These are phyloP conservation scores for Toxotes chatareus DNA, from an alignment of 2,113 vertebrate species.

Conservation along the genomic window DNA sequence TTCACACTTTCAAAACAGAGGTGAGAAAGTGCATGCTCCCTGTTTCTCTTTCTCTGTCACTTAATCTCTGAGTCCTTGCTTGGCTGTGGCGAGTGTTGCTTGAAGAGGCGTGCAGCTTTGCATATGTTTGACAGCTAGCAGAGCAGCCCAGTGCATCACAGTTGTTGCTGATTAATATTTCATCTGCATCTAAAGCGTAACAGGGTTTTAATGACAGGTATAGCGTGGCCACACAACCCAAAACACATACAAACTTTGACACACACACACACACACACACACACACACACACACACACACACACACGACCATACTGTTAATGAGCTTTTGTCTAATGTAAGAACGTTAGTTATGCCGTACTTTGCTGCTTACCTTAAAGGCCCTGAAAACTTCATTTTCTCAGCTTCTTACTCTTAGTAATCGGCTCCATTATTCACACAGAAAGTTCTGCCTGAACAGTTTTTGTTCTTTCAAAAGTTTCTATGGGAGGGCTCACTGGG, in stretches of 20 bases:
- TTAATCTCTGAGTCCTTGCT: conserved; percentile 22
- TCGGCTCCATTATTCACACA: not conserved
- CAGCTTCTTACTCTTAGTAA: not conserved
- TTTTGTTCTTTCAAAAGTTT: not conserved
- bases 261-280: not conserved
- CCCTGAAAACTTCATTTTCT: not conserved
- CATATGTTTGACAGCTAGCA: conserved; percentile 42
- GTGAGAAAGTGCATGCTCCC: conserved; percentile 10
- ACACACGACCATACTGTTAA: not conserved
- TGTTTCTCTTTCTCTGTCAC: conserved; percentile 25
- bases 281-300: not conserved
- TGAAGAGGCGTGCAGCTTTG: conserved; percentile 16
- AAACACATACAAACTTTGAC: not conserved
- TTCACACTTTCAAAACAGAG: conserved; percentile 19
- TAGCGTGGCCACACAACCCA: conserved; percentile 8
- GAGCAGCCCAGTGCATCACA: not conserved
- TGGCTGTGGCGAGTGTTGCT: conserved; percentile 29
- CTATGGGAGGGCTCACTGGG: not conserved
- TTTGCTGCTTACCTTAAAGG: not conserved
- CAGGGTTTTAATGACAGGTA: not conserved
- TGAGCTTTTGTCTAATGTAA: not conserved
- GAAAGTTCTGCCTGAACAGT: not conserved
- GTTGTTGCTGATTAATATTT: conserved; percentile 32
- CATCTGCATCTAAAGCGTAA: not conserved
- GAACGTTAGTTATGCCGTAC: not conserved